Evolutionary conservation across 2,797 vertebrate species (phyloP).

Genomic region (Ctenochaetus hawaiiensis): DNA sequence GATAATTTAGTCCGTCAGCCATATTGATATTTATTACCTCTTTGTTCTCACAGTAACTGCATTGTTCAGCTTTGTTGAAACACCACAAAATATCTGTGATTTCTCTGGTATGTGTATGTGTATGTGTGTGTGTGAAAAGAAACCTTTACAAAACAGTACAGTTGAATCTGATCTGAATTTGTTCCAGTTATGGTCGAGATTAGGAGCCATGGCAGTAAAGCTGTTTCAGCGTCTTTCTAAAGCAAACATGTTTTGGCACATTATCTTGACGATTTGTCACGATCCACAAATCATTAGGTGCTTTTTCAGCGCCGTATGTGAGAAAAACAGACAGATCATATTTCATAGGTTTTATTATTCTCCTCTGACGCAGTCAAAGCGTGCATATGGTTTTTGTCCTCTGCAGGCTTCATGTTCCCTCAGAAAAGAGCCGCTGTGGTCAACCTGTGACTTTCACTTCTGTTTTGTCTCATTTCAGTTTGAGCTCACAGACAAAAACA

Average conservation of each 20-base stretch:
- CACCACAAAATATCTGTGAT: neutral
- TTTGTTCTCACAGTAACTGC: neutral
- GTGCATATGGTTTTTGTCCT: neutral
- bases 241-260: conserved; percentile 27
- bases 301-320: neutral
- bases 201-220: conserved; percentile 10
- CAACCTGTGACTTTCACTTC: neutral
- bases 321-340: conserved; percentile 12
- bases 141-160: neutral
- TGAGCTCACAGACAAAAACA: neutral
- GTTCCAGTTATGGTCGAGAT: neutral
- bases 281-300: conserved; percentile 27
- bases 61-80: neutral
- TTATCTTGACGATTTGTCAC: conserved; percentile 19
- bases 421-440: neutral
- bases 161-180: conserved; percentile 21
- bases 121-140: neutral
- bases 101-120: too few species aligned
- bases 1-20: too few species aligned
- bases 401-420: neutral
- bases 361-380: neutral
- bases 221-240: neutral
- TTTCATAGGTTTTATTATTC: conserved; percentile 2
- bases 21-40: conserved; percentile 2
- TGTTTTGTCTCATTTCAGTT: conserved; percentile 28